Conservation (phyloP, 2,888 invertebrate species). For the Lycia hirtaria region DNA sequence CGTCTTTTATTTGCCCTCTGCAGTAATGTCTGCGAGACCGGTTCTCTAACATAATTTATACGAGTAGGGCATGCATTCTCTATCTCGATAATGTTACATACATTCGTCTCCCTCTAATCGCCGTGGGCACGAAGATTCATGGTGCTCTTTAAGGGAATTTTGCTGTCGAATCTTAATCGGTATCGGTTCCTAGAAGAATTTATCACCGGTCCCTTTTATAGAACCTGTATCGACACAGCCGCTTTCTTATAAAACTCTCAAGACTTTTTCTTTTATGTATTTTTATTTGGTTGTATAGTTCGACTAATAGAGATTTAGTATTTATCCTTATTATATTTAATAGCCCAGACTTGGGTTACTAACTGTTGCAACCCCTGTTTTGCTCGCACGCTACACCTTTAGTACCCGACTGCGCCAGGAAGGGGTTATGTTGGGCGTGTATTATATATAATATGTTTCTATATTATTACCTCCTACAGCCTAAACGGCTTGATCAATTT, state of each 20-base stretch:
- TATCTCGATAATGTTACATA: conserved; percentile 70
- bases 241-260: conserved; percentile 33
- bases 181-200: conserved; percentile 75
- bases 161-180: conserved; percentile 73
- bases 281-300: neutral
- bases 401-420: no score
- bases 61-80: conserved; percentile 58
- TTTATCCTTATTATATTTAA: neutral
- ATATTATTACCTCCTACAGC: no score
- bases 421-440: no score
- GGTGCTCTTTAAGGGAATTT: conserved; percentile 71
- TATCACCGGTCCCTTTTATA: conserved; percentile 45
- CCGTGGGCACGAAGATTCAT: conserved; percentile 71
- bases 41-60: conserved; percentile 67
- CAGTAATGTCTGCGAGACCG: conserved; percentile 55
- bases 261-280: neutral
- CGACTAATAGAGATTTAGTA: neutral
- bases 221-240: conserved; percentile 55
- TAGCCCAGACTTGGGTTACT: no score
- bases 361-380: no score
- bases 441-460: no score
- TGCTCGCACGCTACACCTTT: no score
- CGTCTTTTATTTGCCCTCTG: conserved; percentile 75
- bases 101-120: conserved; percentile 74
- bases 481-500: no score